Conservation (phyloP, 1,140 invertebrate species). For the Drosophila tsacasi region DNA sequence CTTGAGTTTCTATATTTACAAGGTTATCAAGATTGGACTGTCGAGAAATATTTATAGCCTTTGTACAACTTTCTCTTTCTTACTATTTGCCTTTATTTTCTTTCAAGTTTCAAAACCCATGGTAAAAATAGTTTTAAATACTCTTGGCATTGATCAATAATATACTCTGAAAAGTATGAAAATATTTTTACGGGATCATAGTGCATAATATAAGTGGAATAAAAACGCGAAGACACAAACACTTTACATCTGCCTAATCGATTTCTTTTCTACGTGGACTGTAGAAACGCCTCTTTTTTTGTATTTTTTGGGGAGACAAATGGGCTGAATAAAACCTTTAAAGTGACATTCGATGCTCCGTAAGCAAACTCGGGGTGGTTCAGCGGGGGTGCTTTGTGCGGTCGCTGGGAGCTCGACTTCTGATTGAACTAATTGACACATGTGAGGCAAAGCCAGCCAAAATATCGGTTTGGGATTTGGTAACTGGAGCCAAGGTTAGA, state of each 20-base stretch:
- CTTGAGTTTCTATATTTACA: background rate
- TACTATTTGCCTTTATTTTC: background rate
- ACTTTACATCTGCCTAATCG: conserved; percentile 42
- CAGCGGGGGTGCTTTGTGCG: conserved; percentile 45
- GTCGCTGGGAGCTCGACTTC: conserved; percentile 52
- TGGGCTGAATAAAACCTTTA: conserved; percentile 36
- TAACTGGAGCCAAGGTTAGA: conserved; percentile 49
- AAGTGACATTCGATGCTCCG: conserved; percentile 45
- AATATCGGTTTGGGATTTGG: conserved; percentile 58
- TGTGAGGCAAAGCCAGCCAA: conserved; percentile 42
- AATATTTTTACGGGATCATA: no score
- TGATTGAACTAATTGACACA: conserved; percentile 83
- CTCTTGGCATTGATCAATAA: background rate
- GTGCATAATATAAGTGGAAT: no score
- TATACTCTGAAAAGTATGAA: no score
- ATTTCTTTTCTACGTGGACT: conserved; percentile 28
- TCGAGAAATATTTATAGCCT: background rate
- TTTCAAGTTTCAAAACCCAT: no score
- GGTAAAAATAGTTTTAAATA: background rate
- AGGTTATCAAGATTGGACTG: background rate
- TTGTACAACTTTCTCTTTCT: background rate
- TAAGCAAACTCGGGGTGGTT: conserved; percentile 6
- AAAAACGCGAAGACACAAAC: background rate
- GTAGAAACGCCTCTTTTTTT: background rate
- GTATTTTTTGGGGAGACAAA: conserved; percentile 18